Evolutionary conservation across 35 echinoderm and acorn worm genomes (phyloP), one percentile per base, ranked within the genome.

Genomic region (Strongylocentrotus purpuratus): DNA sequence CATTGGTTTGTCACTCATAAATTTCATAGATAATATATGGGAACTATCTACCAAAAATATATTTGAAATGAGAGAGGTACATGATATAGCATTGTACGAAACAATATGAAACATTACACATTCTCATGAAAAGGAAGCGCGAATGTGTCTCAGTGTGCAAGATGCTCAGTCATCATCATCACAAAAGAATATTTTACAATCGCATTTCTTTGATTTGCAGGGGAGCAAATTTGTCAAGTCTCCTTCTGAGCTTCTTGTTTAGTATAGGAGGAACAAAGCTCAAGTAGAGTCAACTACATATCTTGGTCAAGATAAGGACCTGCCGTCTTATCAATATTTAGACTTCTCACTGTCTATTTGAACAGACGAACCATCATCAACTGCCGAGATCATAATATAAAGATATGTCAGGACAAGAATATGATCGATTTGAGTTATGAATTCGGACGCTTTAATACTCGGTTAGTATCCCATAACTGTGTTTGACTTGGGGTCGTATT

Each of bases 271-370:
- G 65, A 78, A 78, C 65, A 78, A 78, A 78, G 65, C 65, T 78
- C 65, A 78, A 78, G 65, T 78, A 78, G 65, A 78, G 65, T 78
- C 25, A 78, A 78, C 65, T 28, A 78, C 28, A 78, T n/a, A 78
- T 78, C 65, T 78, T 78, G 65, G 65, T 78, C 65, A 78, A 78
- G 65, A 78, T 78, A 78, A 78, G 65, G 65, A 78, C 25, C 25
- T 78, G 65, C 65, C 25, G 65, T 78, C 65, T 78, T 78, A 78
- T 78, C 65, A 78, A 78, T 78, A 78, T 78, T 78, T 78, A 78
- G 25, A 78, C 65, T 78, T 78, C 65, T 78, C 65, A 78, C 65
- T 78, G 65, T 78, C 65, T 78, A 78, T 78, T 78, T 78, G 65
- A 78, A 78, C 65, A 78, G 65, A 78, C 65, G 65, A 78, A 78